Conservation (phyloP, 2,797 vertebrate genomes). For the Chaunax sp. region DNA sequence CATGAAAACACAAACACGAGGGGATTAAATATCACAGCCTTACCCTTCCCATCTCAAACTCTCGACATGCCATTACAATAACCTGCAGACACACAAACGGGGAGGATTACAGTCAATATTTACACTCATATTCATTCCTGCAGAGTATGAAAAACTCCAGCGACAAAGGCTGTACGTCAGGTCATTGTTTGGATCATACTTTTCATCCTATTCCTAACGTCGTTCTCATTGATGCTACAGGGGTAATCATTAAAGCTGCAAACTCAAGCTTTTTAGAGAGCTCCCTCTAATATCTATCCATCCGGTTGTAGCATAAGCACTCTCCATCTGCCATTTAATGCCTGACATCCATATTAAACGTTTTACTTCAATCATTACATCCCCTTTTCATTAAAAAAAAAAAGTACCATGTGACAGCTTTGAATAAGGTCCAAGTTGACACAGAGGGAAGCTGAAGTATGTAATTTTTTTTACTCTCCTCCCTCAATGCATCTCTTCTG, state of each 20-base stretch:
- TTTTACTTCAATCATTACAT: conserved; percentile 34
- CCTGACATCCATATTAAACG: conserved; percentile 34
- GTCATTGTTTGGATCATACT: conserved; percentile 14
- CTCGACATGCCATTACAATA: conserved; percentile 97
- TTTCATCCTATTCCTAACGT: conserved; percentile 28
- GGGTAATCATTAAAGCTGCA: conserved; percentile 45
- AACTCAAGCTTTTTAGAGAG: conserved; percentile 14
- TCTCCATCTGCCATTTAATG: conserved; percentile 41
- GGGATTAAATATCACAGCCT: conserved; percentile 58
- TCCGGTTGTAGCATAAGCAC: conserved; percentile 41
- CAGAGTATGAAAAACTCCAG: not conserved
- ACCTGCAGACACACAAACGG: conserved; percentile 83
- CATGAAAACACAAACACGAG: conserved; percentile 3
- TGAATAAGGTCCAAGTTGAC: not conserved
- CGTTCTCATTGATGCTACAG: conserved; percentile 33
- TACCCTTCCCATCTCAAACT: conserved; percentile 99
- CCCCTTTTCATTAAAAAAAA: conserved; percentile 2
- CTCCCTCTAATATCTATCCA: conserved; percentile 18
- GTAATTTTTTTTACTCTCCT: not conserved
- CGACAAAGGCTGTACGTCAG: not conserved
- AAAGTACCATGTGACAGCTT: not conserved
- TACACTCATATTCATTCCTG: not conserved
- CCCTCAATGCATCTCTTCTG: no score
- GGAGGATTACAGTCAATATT: conserved; percentile 40
- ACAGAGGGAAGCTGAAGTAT: not conserved